phyloP scores from a whole-genome alignment of 2,113 vertebrate species.

The Phrynosoma blainvillii region DNA sequence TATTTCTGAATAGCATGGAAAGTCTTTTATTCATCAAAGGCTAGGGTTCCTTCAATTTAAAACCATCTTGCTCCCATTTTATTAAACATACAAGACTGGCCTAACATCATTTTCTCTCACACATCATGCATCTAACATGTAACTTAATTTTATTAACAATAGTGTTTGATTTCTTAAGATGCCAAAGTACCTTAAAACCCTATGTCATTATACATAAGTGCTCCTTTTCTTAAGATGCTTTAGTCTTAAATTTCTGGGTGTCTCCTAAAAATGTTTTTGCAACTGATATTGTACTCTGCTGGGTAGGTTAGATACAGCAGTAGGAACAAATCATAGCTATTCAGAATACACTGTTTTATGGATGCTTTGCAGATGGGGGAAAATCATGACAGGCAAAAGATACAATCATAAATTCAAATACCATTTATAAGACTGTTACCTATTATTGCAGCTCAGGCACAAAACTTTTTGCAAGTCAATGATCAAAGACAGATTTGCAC shows the following conservation, averaged over 20 bases:
- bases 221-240: not conserved
- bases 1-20: not conserved
- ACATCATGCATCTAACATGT: not conserved
- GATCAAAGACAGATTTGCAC: constrained; percentile 70
- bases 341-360: constrained; percentile 69
- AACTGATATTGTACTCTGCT: constrained; percentile 45
- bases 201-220: not conserved
- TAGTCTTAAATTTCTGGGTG: not conserved
- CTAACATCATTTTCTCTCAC: not conserved
- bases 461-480: constrained; percentile 71
- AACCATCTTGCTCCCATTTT: not conserved
- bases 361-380: constrained; percentile 66
- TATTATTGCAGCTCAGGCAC: constrained; percentile 70
- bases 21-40: not conserved
- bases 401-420: constrained; percentile 73
- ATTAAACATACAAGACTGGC: not conserved
- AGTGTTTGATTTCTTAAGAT: not conserved
- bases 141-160: not conserved
- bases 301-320: constrained; percentile 60
- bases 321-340: constrained; percentile 67
- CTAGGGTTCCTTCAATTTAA: not conserved
- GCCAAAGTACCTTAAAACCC: not conserved
- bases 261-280: not conserved
- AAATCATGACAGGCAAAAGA: constrained; percentile 70
- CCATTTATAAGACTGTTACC: constrained; percentile 72